phyloP scores from a whole-genome alignment of 2,888 invertebrate genomes.

The Crocallis elinguaria region DNA sequence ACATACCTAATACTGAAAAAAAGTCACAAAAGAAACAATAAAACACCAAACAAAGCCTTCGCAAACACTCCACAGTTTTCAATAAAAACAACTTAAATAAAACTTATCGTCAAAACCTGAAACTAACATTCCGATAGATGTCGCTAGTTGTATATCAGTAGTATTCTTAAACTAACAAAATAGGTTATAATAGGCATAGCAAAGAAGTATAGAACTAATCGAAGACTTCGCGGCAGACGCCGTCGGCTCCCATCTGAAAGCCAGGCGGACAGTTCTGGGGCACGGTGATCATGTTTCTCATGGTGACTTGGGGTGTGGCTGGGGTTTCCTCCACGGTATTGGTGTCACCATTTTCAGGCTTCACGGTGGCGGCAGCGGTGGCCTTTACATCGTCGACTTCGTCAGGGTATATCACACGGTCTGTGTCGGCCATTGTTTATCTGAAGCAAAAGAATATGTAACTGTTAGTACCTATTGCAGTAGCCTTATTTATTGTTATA shows the following conservation, averaged over 20 bases:
- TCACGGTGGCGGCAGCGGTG: constrained; percentile 36
- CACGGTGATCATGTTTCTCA: constrained; percentile 63
- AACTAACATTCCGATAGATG: neutral
- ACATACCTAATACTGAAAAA: constrained; percentile 48
- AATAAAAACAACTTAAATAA: neutral
- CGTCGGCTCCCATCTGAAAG: constrained; percentile 52
- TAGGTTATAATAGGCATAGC: neutral
- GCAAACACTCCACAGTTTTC: constrained; percentile 16
- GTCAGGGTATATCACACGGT: constrained; percentile 66
- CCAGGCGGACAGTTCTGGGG: constrained; percentile 59
- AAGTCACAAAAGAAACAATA: constrained; percentile 9
- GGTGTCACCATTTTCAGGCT: constrained; percentile 50
- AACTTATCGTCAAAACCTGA: too few relatives aligned
- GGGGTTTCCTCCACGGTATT: constrained; percentile 55
- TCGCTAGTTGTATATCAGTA: neutral
- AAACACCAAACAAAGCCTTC: constrained; percentile 20
- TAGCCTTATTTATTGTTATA: neutral
- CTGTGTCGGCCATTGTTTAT: constrained; percentile 61
- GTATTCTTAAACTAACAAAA: too few relatives aligned
- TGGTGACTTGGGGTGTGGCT: constrained; percentile 22
- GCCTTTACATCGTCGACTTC: constrained; percentile 60
- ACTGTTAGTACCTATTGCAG: too few relatives aligned
- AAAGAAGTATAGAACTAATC: constrained; percentile 28
- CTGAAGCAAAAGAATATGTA: constrained; percentile 39
- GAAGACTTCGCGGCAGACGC: constrained; percentile 59